Evolutionary conservation across 2,888 invertebrate species (phyloP), one percentile per base, ranked within the genome.

Genomic region (Ptilodon capucinus): DNA sequence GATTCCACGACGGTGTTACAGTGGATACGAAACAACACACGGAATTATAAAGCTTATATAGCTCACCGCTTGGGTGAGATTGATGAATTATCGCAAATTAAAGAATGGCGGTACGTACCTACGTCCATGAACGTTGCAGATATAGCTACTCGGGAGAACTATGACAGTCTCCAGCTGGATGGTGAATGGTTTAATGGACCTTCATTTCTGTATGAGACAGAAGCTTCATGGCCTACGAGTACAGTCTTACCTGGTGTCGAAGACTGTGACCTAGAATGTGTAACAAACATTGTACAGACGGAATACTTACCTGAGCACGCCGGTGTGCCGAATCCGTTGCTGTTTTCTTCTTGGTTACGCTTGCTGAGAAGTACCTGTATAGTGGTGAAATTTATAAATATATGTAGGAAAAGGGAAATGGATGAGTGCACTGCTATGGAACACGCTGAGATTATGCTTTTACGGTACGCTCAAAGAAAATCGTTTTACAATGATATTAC

Each of bases 81-180:
- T 6, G 68, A 68, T 23, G 62, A 64, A 18, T 18, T 54, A 0
- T 54, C 50, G 7, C 16, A n/a, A n/a, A n/a, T n/a, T 25, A 8
- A 40, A 39, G 57, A 72, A 4, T 76, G 73, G 74, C 34, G 49
- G 19, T 71, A 68, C 44, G 52, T 74, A 5, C 66, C 69, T 5
- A 58, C 66, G 0, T 34, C 48, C 0, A 8, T 56, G 35, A 65
- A 69, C 17, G 43, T 62, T 7, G 64, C 68, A 0, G 63, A 68
- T 30, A 18, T 55, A 0, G 57, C 47, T 8, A 54, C 54, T 3
- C 40, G 41, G 4, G 41, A 7, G 34, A 23, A 5, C 8, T 46
- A 11, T 13, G 45, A 45, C 4, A 17, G 19, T 21, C 4, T n/a
- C 9, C 4, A 3, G 8, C 16, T 46, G 9, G n/a, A 46, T 0